These are phyloP conservation scores for Temnothorax curvispinosus DNA, from an alignment of 1,140 invertebrate species.

Conservation along the genomic window DNA sequence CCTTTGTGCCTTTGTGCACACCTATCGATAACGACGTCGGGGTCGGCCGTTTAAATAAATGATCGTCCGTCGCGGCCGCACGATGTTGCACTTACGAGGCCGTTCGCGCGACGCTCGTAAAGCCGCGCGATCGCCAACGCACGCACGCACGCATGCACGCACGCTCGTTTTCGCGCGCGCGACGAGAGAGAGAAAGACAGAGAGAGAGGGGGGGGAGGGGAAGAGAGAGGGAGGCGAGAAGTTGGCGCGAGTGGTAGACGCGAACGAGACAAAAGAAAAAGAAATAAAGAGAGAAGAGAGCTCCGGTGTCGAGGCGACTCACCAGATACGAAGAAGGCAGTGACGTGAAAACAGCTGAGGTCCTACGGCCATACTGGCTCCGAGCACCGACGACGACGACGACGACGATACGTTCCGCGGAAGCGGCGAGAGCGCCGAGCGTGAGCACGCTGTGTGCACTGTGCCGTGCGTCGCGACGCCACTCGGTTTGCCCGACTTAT, in stretches of 20 bases:
- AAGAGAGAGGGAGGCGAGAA: not conserved
- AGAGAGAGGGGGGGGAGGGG: not conserved
- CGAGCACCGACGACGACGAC: not conserved
- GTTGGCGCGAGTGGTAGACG: not conserved
- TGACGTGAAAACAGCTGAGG: slow-evolving; percentile 82
- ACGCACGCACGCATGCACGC: not conserved
- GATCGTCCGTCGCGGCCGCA: not conserved
- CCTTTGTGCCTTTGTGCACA: too few species aligned
- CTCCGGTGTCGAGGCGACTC: slow-evolving; percentile 66
- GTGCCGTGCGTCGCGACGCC: slow-evolving; percentile 52
- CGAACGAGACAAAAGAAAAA: not conserved
- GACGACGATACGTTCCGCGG: slow-evolving; percentile 67
- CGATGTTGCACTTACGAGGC: not conserved
- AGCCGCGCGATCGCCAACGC: not conserved
- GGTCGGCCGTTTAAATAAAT: slow-evolving; percentile 34
- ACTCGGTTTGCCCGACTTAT: slow-evolving; percentile 40
- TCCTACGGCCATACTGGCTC: slow-evolving; percentile 81
- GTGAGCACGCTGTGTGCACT: slow-evolving; percentile 22
- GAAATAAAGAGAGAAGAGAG: not conserved
- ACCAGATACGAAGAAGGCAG: slow-evolving; percentile 79
- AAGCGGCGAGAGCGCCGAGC: slow-evolving; percentile 32
- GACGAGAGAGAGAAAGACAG: not conserved
- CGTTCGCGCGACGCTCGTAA: not conserved
- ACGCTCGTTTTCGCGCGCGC: not conserved
- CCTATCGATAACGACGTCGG: not conserved